Evolutionary conservation across 1,140 invertebrate genomes (phyloP).

Genomic region (Aleiodes sp.): DNA sequence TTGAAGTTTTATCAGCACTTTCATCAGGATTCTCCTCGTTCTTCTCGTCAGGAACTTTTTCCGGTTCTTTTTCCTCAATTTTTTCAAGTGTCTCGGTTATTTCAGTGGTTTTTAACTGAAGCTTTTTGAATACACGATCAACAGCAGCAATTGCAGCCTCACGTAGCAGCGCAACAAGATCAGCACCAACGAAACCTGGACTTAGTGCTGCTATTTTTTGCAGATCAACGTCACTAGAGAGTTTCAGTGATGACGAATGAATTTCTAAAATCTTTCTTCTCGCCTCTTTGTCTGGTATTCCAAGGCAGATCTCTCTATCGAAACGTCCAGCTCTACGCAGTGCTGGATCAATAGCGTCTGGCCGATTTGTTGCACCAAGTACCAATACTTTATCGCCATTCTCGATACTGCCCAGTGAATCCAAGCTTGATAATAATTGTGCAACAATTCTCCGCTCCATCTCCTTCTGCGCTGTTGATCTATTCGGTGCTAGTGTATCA

Average conservation of each 20-base stretch:
- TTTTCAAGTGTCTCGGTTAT: background rate
- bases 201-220: constrained; percentile 81
- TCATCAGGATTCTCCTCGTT: background rate
- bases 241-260: constrained; percentile 72
- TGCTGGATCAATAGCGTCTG: constrained; percentile 92
- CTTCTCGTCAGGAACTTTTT: background rate
- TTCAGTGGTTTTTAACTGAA: constrained; percentile 15
- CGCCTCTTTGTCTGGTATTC: constrained; percentile 89
- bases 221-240: constrained; percentile 77
- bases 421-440: constrained; percentile 88
- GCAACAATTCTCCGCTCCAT: constrained; percentile 96
- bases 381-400: constrained; percentile 81
- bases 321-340: constrained; percentile 90
- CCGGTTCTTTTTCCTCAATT: constrained; percentile 4
- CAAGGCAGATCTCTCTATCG: constrained; percentile 92
- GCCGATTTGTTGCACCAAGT: constrained; percentile 94
- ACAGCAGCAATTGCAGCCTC: constrained; percentile 90
- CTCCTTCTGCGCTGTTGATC: constrained; percentile 88
- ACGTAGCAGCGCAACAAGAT: constrained; percentile 85
- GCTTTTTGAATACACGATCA: constrained; percentile 68
- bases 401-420: constrained; percentile 74
- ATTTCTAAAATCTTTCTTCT: constrained; percentile 81
- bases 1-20: background rate
- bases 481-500: constrained; percentile 87
- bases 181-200: constrained; percentile 97